Conservation (phyloP, 2,797 vertebrate species). For the Margarornis squamiger region DNA sequence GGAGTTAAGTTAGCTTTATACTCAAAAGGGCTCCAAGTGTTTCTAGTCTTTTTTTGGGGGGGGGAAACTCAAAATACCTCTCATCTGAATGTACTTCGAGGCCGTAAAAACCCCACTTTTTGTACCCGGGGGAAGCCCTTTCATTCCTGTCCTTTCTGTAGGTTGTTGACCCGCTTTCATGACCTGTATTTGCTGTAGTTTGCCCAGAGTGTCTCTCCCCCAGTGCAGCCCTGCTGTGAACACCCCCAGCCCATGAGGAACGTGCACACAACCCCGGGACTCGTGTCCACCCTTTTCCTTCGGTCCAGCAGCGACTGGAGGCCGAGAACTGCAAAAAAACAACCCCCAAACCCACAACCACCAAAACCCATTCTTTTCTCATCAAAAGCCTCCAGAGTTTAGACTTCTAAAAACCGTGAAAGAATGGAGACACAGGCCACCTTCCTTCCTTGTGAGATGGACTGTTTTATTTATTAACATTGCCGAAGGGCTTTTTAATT, state of each 20-base stretch:
- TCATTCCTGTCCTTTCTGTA: slow-evolving; percentile 9
- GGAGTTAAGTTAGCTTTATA: slow-evolving; percentile 26
- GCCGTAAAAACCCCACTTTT: neutral
- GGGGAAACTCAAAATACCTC: slow-evolving; percentile 33
- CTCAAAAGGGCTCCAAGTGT: slow-evolving; percentile 62
- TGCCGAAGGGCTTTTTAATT: slow-evolving; percentile 75
- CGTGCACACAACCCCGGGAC: neutral
- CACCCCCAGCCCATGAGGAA: neutral
- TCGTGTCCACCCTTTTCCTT: neutral
- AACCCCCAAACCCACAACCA: neutral
- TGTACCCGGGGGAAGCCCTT: neutral
- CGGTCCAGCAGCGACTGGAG: neutral
- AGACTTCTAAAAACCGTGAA: slow-evolving; percentile 18
- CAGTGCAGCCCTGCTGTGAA: neutral
- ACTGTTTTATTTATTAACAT: slow-evolving; percentile 74
- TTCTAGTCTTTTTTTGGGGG: neutral
- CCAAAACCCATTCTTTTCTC: slow-evolving; percentile 37
- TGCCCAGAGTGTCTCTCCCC: neutral
- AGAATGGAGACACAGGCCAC: slow-evolving; percentile 74
- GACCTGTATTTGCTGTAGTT: slow-evolving; percentile 18
- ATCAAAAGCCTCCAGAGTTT: slow-evolving; percentile 58
- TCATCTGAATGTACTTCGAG: slow-evolving; percentile 64
- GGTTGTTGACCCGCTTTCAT: neutral
- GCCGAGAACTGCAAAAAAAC: neutral
- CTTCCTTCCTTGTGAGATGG: slow-evolving; percentile 80